Conservation (phyloP, 2,888 invertebrate species). For the Drosophila neonasuta region DNA sequence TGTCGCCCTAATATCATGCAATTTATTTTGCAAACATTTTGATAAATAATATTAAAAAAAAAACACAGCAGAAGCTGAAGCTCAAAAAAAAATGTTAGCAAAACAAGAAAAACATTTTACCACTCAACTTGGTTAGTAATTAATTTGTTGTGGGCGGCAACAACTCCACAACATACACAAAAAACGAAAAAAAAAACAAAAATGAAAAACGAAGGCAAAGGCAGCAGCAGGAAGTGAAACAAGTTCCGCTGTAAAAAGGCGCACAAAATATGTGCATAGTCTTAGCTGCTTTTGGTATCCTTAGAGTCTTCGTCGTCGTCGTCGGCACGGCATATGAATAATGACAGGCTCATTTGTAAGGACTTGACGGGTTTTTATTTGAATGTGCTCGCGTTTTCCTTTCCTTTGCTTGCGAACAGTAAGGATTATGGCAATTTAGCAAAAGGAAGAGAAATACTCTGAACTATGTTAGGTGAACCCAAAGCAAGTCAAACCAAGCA, state of each 20-base stretch:
- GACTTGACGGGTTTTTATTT: constrained; percentile 68
- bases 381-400: constrained; percentile 44
- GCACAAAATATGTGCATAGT: constrained; percentile 66
- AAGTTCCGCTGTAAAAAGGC: constrained; percentile 58
- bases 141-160: constrained; percentile 68
- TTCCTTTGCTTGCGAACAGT: constrained; percentile 17
- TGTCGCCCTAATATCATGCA: constrained; percentile 74
- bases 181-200: constrained; percentile 8
- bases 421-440: constrained; percentile 35
- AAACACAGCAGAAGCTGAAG: constrained; percentile 31
- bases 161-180: constrained; percentile 7
- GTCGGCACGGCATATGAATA: constrained; percentile 63
- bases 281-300: constrained; percentile 38
- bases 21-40: constrained; percentile 73
- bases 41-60: constrained; percentile 62
- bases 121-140: constrained; percentile 74
- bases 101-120: constrained; percentile 71
- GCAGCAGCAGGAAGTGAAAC: constrained; percentile 23
- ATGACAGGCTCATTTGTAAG: constrained; percentile 72
- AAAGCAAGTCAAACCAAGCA: constrained; percentile 2
- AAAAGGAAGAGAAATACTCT: constrained; percentile 1
- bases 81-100: constrained; percentile 34
- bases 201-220: not conserved
- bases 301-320: constrained; percentile 10
- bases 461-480: constrained; percentile 16